Evolutionary conservation across 2,888 invertebrate species (phyloP), one percentile per base, ranked within the genome.

Genomic region (Buathra laborator): DNA sequence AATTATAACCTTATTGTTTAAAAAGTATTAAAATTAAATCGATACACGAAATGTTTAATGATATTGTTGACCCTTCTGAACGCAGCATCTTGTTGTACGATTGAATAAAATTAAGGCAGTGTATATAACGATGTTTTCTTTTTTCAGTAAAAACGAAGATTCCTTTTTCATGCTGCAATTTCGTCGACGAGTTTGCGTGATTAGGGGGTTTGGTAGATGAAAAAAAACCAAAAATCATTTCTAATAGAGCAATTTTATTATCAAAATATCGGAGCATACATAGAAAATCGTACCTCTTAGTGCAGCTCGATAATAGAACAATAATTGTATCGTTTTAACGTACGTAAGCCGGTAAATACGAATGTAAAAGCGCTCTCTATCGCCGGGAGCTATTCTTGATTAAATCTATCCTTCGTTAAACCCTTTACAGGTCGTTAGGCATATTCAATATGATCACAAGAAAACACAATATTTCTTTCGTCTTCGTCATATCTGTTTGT

Each of bases 1-100:
- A 92, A 93, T 90, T 92, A 92, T 92, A 92, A 92, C 89, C 93
- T 90, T 93, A 93, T 92, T 92, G 92, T 93, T 93, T 93, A 90
- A 86, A 84, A 86, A 86, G 86, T 86, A 87, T 86, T 86, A 84
- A 87, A 86, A 78, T 77, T 82, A 89, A 90, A 92, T 89, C 90
- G 91, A 92, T 91, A 92, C 91, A 91, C 90, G 86, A 92, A 92
- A 93, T 93, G 91, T 93, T 93, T 93, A 92, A 92, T 89, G 89
- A 93, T 92, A 93, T 92, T 93, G 93, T 93, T 93, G 93, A 93
- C 87, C 91, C 90, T 92, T 91, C 90, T 89, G 90, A 91, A 91
- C 86, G 87, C 92, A 90, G 90, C 91, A 90, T 91, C 90, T 93
- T 93, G 93, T 93, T 93, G 92, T 93, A 93, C 86, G 89, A 92